Percentiles rank a stretch among this genome's conserved stretches.
Evolutionary conservation across 2,797 vertebrate genomes (phyloP).

Genomic region (Semaprochilodus insignis): DNA sequence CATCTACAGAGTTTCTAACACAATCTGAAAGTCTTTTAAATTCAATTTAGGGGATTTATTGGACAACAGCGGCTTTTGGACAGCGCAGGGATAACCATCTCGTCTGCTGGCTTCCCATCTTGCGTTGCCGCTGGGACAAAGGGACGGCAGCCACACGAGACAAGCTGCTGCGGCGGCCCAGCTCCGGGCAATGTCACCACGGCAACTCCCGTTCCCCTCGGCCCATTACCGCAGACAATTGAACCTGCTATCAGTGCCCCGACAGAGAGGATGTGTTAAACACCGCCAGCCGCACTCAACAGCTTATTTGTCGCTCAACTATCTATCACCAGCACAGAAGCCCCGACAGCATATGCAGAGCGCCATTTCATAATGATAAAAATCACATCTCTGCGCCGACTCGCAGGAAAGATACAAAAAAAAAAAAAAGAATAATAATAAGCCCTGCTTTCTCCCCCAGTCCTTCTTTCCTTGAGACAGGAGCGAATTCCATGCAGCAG

Average conservation of each 20-base stretch:
- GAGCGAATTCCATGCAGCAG: constrained; percentile 61
- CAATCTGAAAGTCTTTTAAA: constrained; percentile 64
- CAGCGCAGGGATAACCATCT: constrained; percentile 52
- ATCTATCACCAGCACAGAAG: constrained; percentile 42
- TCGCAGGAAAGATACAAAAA: constrained; percentile 60
- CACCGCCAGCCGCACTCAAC: constrained; percentile 54
- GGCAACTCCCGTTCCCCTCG: constrained; percentile 45
- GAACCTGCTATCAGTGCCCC: constrained; percentile 45
- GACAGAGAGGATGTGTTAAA: constrained; percentile 64
- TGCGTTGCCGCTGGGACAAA: constrained; percentile 46
- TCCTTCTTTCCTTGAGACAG: constrained; percentile 52
- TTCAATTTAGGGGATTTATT: constrained; percentile 67
- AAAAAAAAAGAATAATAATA: constrained; percentile 50
- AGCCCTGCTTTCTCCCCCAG: constrained; percentile 18
- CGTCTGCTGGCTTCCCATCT: constrained; percentile 50
- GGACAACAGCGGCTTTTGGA: constrained; percentile 63
- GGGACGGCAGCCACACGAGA: constrained; percentile 31
- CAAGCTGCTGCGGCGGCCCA: constrained; percentile 35
- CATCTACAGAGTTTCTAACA: constrained; percentile 61
- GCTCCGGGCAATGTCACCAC: constrained; percentile 55
- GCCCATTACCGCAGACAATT: constrained; percentile 56
- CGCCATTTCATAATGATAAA: constrained; percentile 60
- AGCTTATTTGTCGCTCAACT: constrained; percentile 58
- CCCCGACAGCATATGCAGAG: constrained; percentile 61
- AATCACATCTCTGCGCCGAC: constrained; percentile 58